Base-by-base conservation (phyloP, 2,888 invertebrate species). In the Lasioglossum oenotherae region DNA sequence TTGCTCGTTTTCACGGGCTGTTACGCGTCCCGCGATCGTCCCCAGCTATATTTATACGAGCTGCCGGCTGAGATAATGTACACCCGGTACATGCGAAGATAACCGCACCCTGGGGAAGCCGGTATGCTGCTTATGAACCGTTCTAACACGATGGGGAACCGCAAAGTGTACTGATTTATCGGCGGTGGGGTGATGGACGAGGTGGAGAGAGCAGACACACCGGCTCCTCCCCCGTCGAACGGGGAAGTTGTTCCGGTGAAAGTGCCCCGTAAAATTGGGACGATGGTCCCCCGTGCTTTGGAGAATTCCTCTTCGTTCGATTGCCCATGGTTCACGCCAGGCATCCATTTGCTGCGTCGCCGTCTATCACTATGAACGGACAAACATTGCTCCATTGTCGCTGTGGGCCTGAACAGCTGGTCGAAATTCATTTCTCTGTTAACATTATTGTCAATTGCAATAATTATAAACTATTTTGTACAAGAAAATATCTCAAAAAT, bases 101-200 rank as follows among this genome's bases (percentile, higher is more conserved):
- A 94, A 94, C 94, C 94, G 93, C 94, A 93, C 94, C 94, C 94
- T 91, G 82, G 93, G 92, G 92, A 93, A 88, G 89, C 53, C 88
- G 88, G 86, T 84, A 75, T 85, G 90, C 88, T 89, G 92, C 92
- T 93, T 92, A 93, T 92, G 92, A 92, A 92, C 92, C 92, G 92
- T 92, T 93, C 94, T 92, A 93, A 93, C 94, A 91, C 94, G 93
- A 93, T 93, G 94, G 94, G 94, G 93, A 93, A 94, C 94, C 94
- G 93, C 94, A 93, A 93, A 93, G 92, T 93, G 86, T 92, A 92
- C 94, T 94, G 94, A 94, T 94, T 94, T 94, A 94, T 94, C 93
- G 94, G 92, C 89, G 89, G 89, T 90, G 90, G 91, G 90, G 93
- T 93, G 94, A 94, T 93, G 93, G 93, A 94, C 93, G 93, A 93